Evolutionary conservation across 1,140 invertebrate genomes (phyloP), one percentile per base, ranked within the genome.

Genomic region (Pissodes strobi): DNA sequence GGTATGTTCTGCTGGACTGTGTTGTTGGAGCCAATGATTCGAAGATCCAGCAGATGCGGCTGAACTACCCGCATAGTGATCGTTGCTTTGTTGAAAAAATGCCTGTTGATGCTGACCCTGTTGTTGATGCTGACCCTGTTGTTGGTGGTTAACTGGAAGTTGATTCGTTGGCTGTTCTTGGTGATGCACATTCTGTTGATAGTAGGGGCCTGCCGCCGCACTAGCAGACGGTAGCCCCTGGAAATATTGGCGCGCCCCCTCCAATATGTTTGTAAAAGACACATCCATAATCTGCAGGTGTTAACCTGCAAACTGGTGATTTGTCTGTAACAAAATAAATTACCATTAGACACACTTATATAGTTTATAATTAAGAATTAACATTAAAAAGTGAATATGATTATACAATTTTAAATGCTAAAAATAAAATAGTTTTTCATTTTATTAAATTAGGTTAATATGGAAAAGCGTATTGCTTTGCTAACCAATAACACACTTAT

Each of bases 241-340:
- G 80, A 89, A 89, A 81, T 88, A 90, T 82, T 88, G 88, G 75
- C 88, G 86, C 78, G 86, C 87, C 79, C 87, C 87, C 84, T 89
- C 87, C 83, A 90, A 81, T 81, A 89, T 87, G 84, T 89, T 89
- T 76, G 85, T 87, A 78, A 88, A 87, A 80, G 84, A 86, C 76
- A 85, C 85, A 84, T 89, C 88, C 88, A 90, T 90, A 79, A 82
- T 83, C 81, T 79, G 80, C 80, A 80, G 78, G 72, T 67, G 57
- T 57, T 17, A 52, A 73, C 73, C 72, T 72, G 72, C 72, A 64
- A 52, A 53, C 45, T 37, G 19, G 19, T 10, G 8, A 15, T 30
- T 53, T 22, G 39, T 25, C 52, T 55, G 45, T 4, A 64, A 48
- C 30, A 27, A 53, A 62, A 37, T 53, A 53, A 23, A 27, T 1